Evolutionary conservation across 2,113 vertebrate species (phyloP), one percentile per base, ranked within the genome.

Genomic region (Carollia perspicillata): DNA sequence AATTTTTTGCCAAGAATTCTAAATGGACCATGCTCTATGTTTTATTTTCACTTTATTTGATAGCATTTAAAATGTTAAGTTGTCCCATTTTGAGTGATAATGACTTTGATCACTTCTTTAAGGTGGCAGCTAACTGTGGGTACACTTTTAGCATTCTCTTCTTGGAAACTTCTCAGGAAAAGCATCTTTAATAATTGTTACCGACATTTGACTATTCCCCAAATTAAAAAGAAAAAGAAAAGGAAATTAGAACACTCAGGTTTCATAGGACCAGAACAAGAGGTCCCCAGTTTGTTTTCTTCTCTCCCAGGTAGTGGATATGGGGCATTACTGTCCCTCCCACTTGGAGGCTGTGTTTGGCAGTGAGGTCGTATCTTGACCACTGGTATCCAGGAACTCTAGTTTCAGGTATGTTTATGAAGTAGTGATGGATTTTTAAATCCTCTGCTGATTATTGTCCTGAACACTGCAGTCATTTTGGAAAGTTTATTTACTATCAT

Each of bases 401-500:
- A 3, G 85, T 93, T 84, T 77, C 60, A 90, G 79, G n/a, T 42
- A 40, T 55, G 68, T 74, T 63, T 74, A 0, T 95, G 87, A 90
- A 66, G 75, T 68, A 66, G 68, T 72, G 44, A 71, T 10, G 22
- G 51, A 84, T 35, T 79, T 95, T 84, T 93, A 83, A 80, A 44
- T 85, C 65, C 30, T 88, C 40, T 37, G 40, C 49, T 55, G n/a
- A 69, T 6, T 71, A 30, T 88, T 53, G 80, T 84, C 49, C 47
- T 92, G 42, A 90, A 68, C 71, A 72, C 58, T 14, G 92, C 71
- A n/a, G 68, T 63, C 44, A 65, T 72, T 95, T 88, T 94, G 93
- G 83, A 89, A 94, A 86, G 74, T 68, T 60, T 91, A 60, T 95
- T 84, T 72, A 68, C 85, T 37, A 37, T 81, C 91, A 94, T 88